Percentiles rank a stretch among this genome's conserved stretches.
Conservation (phyloP, 2,113 vertebrate genomes). For the Menura novaehollandiae region DNA sequence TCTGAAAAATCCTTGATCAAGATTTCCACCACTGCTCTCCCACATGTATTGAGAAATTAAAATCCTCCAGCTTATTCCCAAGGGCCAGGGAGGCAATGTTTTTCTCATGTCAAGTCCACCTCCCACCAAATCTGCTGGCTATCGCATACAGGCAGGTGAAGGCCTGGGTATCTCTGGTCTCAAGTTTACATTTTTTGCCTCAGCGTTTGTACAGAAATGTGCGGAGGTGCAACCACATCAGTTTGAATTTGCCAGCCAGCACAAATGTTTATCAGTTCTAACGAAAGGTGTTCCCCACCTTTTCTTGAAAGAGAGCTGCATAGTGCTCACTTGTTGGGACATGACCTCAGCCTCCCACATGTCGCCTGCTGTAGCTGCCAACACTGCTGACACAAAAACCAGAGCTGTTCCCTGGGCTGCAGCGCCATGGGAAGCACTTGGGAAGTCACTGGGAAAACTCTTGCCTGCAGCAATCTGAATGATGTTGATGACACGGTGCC, state of each 20-base stretch:
- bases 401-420: neutral
- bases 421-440: accelerated
- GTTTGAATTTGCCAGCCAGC: neutral
- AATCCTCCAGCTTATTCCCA: neutral
- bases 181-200: neutral
- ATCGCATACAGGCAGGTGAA: accelerated
- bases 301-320: neutral
- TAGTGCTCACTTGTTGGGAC: neutral
- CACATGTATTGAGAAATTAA: neutral
- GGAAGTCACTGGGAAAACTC: neutral
- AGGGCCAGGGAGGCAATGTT: neutral
- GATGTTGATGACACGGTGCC: neutral
- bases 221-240: neutral
- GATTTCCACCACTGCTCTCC: neutral
- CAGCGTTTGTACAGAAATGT: accelerated
- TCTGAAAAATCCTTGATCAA: neutral
- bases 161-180: neutral
- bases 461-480: neutral
- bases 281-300: neutral
- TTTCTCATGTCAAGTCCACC: neutral
- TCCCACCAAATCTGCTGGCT: neutral
- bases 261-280: neutral
- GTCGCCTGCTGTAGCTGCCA: neutral
- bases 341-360: neutral
- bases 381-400: neutral